Evolutionary conservation across 2,797 vertebrate species (phyloP), one percentile per base, ranked within the genome.

Genomic region (Hephaestus fuliginosus): DNA sequence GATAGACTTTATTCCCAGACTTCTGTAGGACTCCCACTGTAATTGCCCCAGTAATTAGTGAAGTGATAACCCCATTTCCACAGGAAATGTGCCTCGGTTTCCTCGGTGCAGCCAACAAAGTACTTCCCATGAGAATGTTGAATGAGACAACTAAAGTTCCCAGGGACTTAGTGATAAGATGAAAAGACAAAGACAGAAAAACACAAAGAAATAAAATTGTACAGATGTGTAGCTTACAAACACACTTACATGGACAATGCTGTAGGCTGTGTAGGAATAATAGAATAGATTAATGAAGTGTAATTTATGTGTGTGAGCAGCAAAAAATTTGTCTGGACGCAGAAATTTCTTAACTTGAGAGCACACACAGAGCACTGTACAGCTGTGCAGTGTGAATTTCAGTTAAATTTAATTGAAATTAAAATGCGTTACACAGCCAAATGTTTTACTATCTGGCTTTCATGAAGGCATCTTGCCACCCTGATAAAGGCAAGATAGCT

Each of bases 1-100:
- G 79, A 76, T 81, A 86, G 89, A 88, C 86, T 83, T 89, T 53
- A 80, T 94, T 95, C 93, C 89, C 93, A 95, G 85, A 85, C 88
- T 88, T 92, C 84, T 86, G 83, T 89, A 88, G 93, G 88, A 89
- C 89, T 90, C 89, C 88, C 17, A 57, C 81, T 86, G 88, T 95
- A 95, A 94, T 95, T 95, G 90, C 88, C 91, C 63, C 87, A 92
- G 86, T 95, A 95, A 95, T 95, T 95, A 90, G 91, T 81, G 86
- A 93, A 94, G 91, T 92, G 95, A 95, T 96, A 95, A 95, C 92
- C 95, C 93, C 91, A 93, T 95, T 95, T 96, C 92, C 93, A 95
- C 91, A 95, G 95, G 95, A 96, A 96, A 93, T 92, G 88, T 94
- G 89, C 87, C 88, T 91, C 83, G 81, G 89, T 95, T 95, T 94